Evolutionary conservation across 2,888 invertebrate species (phyloP), one percentile per base, ranked within the genome.

Genomic region (Agrilus mali): DNA sequence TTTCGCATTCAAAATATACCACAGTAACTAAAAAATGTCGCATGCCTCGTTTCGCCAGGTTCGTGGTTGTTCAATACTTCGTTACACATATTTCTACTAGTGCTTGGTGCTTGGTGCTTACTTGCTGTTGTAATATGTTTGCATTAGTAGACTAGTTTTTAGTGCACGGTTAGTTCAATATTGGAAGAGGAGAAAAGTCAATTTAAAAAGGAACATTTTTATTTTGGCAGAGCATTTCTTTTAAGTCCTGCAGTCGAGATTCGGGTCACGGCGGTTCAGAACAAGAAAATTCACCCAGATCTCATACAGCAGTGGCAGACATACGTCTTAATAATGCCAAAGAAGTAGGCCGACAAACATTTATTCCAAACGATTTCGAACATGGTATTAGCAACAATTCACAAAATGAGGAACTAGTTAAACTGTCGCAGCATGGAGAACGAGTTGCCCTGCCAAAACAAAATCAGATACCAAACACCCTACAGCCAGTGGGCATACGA

Each of bases 161-260:
- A 10, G 27, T 10, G 22, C 22, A 22, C 22, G 22, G 22, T 22
- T 7, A 7, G 22, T 22, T 22, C 7, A 27, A 4, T 8, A 27
- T 27, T 27, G 27, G 27, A 27, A 10, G 4, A 27, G 10, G 10
- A 10, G 10, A 27, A 27, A 27, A 27, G 27, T 27, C 10, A 4
- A 27, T 27, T 27, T 27, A 27, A 33, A 37, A 15, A 27, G 27
- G 27, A 10, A 31, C 36, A 34, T 38, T 41, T 41, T 43, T 47
- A 42, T 48, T 51, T 48, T 66, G 67, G 55, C 82, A 85, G 84
- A 84, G 82, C 81, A 83, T 82, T 80, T 84, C 83, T 80, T 84
- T 82, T 83, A 84, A 84, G 65, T 82, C 82, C 54, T 81, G 74
- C 60, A 77, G 75, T 51, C 74, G 76, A 48, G 77, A 77, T 61